These are phyloP conservation scores for Enchytraeus crypticus DNA, from an alignment of 2,888 invertebrate genomes.

Conservation along the genomic window DNA sequence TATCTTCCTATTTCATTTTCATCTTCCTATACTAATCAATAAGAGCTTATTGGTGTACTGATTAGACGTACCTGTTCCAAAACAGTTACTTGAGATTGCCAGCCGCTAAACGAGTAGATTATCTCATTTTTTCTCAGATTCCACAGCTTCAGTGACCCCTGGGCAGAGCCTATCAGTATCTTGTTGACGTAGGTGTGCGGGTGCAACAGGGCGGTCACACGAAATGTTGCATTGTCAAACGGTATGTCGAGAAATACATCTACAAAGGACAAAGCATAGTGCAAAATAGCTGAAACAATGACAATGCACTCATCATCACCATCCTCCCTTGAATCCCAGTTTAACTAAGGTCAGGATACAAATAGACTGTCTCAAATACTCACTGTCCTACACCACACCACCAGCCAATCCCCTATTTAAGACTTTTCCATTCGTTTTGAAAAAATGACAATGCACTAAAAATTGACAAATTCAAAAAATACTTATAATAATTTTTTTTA, in stretches of 20 bases:
- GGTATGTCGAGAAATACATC: constrained; percentile 44
- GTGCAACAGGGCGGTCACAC: constrained; percentile 74
- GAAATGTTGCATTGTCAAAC: constrained; percentile 59
- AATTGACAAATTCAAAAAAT: neutral
- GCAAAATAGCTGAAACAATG: neutral
- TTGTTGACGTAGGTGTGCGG: constrained; percentile 92
- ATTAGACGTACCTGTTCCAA: constrained; percentile 59
- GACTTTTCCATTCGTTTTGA: neutral
- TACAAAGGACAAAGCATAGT: constrained; percentile 28
- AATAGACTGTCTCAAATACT: too few species aligned
- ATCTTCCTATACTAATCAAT: too few species aligned
- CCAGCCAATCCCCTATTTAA: too few species aligned
- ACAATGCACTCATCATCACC: neutral
- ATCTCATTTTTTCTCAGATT: constrained; percentile 64
- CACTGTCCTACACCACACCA: too few species aligned
- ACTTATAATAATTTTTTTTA: too few species aligned
- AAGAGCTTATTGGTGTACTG: too few species aligned
- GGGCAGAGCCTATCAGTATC: constrained; percentile 72
- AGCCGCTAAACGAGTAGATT: constrained; percentile 66
- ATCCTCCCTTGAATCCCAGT: too few species aligned
- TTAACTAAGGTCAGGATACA: too few species aligned
- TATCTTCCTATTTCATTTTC: too few species aligned
- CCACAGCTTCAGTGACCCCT: constrained; percentile 71
- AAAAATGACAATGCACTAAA: neutral
- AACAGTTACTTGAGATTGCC: constrained; percentile 63